Conservation (phyloP, 2,797 vertebrate genomes). For the Phrynocephalus guinanensis region DNA sequence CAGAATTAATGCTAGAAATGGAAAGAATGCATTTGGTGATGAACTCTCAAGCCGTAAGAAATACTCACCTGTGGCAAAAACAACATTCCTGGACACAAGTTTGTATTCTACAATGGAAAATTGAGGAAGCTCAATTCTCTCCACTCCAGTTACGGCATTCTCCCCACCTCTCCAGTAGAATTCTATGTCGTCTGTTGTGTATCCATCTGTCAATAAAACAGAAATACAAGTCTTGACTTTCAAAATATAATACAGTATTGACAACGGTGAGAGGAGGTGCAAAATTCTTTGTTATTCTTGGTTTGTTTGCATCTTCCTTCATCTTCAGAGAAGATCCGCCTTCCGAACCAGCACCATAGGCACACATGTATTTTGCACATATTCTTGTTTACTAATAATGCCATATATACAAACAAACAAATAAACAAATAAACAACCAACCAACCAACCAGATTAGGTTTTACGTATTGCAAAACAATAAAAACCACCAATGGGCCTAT, state of each 20-base stretch:
- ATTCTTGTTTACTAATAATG: background rate
- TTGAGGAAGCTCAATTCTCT: slow-evolving; percentile 95
- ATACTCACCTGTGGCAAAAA: slow-evolving; percentile 94
- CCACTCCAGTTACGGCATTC: slow-evolving; percentile 91
- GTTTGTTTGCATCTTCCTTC: background rate
- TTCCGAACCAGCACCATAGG: background rate
- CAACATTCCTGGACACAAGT: slow-evolving; percentile 95
- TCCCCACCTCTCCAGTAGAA: slow-evolving; percentile 98
- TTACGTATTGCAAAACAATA: background rate
- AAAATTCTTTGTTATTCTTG: background rate
- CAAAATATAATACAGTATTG: slow-evolving; percentile 8
- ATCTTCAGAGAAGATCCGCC: background rate
- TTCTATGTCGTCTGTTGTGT: slow-evolving; percentile 97
- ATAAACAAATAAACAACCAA: too few species aligned
- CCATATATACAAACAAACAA: too few species aligned
- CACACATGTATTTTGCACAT: background rate
- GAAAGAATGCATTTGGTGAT: too few species aligned
- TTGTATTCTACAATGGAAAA: slow-evolving; percentile 97
- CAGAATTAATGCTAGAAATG: background rate
- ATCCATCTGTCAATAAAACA: slow-evolving; percentile 86
- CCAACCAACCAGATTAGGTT: background rate
- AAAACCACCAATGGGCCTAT: background rate
- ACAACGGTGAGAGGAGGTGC: background rate
- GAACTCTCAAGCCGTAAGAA: background rate
- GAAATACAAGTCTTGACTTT: slow-evolving; percentile 4